These are phyloP conservation scores for Steinernema hermaphroditum DNA, from an alignment of 2,888 invertebrate genomes.

Conservation along the genomic window DNA sequence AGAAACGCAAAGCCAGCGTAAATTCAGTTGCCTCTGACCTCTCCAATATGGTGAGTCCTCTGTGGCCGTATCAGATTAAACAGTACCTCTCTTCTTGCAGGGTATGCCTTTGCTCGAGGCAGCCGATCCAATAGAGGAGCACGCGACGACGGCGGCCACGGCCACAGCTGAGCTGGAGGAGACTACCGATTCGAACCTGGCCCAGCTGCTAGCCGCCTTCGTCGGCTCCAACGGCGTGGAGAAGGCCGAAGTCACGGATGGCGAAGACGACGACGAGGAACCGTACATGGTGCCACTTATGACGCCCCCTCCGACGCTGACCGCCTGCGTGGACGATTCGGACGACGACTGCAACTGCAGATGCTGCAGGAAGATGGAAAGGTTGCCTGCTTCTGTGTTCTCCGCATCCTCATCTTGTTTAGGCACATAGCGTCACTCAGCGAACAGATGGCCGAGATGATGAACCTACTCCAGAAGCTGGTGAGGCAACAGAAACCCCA, in stretches of 20 bases:
- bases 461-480: not conserved
- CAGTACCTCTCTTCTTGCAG: too few species aligned
- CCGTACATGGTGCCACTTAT: not conserved
- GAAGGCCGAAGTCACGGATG: too few species aligned
- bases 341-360: not conserved
- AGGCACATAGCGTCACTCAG: not conserved
- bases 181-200: not conserved
- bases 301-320: not conserved
- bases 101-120: constrained; percentile 2
- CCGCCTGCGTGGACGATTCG: not conserved
- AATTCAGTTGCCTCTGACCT: not conserved
- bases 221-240: too few species aligned
- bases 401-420: not conserved
- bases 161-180: not conserved
- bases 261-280: not conserved
- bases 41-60: constrained; percentile 15
- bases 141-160: not conserved
- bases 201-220: not conserved
- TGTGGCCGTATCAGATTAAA: too few species aligned
- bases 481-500: not conserved
- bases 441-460: not conserved
- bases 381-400: not conserved
- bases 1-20: not conserved
- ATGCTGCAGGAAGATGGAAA: not conserved
- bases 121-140: not conserved